Evolutionary conservation across 2,113 vertebrate genomes (phyloP).

Genomic region (Ptychochromis oligacanthus): DNA sequence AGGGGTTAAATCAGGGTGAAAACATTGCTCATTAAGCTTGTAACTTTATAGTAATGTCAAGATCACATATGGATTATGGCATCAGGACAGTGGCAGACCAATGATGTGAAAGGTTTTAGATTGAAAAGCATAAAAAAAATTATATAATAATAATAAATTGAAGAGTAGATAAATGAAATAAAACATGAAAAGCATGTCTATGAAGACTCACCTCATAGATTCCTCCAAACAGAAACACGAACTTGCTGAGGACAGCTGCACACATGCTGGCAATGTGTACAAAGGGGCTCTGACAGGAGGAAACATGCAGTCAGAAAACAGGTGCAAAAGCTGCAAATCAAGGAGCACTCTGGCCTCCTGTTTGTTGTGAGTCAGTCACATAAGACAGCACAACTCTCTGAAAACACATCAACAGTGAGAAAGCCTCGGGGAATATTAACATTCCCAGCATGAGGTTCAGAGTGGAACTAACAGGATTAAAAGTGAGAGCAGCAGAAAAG

Average conservation of each 20-base stretch:
- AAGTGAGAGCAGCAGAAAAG: slow-evolving; percentile 25
- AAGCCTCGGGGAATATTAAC: slow-evolving; percentile 5
- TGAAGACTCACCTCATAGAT: slow-evolving; percentile 91
- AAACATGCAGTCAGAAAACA: fast-evolving
- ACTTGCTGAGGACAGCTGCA: slow-evolving; percentile 82
- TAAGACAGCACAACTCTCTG: background rate
- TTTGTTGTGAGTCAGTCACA: background rate
- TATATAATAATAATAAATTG: too few species aligned
- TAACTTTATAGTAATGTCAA: too few species aligned
- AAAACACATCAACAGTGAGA: slow-evolving; percentile 15
- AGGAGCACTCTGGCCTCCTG: background rate
- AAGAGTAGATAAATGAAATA: too few species aligned
- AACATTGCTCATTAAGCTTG: background rate
- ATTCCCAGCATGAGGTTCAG: slow-evolving; percentile 36
- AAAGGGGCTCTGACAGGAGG: slow-evolving; percentile 87
- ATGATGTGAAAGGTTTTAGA: too few species aligned
- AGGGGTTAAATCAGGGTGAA: background rate
- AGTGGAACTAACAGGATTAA: slow-evolving; percentile 55
- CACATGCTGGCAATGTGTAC: slow-evolving; percentile 97
- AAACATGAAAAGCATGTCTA: too few species aligned
- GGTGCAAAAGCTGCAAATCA: background rate
- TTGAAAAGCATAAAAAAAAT: too few species aligned
- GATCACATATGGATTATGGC: too few species aligned
- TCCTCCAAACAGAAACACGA: slow-evolving; percentile 90
- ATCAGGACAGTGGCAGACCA: too few species aligned